A percentile compares a stretch with the other conserved stretches of the same genome.
Evolutionary conservation across 2,888 invertebrate species (phyloP).

Genomic region (Himalopsyche tibetana): DNA sequence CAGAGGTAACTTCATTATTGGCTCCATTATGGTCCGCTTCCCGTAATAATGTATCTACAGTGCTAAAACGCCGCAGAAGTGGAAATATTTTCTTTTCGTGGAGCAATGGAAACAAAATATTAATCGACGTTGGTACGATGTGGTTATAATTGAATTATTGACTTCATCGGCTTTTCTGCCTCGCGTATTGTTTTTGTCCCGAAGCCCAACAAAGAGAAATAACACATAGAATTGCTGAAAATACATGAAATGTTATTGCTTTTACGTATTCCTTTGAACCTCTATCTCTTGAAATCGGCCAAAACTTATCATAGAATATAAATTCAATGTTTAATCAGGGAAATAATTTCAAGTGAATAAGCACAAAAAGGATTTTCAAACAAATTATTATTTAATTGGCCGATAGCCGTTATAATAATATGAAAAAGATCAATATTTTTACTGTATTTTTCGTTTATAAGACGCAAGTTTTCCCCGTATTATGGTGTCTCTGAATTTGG

Average conservation of each 20-base stretch:
- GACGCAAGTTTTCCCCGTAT: no score
- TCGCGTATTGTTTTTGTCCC: slow-evolving; percentile 11
- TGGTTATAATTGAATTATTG: slow-evolving; percentile 37
- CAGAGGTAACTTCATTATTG: slow-evolving; percentile 34
- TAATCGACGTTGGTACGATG: neutral
- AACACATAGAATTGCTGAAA: neutral
- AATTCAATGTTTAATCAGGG: no score
- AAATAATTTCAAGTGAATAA: no score
- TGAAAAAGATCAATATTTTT: no score
- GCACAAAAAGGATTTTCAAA: no score
- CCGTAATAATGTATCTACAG: neutral
- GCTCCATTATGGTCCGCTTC: neutral
- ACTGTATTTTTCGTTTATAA: no score
- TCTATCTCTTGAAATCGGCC: no score
- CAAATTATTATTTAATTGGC: no score
- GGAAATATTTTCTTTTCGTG: neutral
- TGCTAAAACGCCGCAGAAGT: neutral
- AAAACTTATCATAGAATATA: no score
- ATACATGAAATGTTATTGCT: neutral
- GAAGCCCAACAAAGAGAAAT: neutral
- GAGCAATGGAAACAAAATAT: slow-evolving; percentile 10
- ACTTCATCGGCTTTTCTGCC: slow-evolving; percentile 10
- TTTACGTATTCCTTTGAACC: no score
- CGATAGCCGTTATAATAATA: no score
- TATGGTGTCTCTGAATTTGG: no score